These are phyloP conservation scores for Microtus californicus DNA, from an alignment of 2,797 vertebrate species.

Conservation along the genomic window DNA sequence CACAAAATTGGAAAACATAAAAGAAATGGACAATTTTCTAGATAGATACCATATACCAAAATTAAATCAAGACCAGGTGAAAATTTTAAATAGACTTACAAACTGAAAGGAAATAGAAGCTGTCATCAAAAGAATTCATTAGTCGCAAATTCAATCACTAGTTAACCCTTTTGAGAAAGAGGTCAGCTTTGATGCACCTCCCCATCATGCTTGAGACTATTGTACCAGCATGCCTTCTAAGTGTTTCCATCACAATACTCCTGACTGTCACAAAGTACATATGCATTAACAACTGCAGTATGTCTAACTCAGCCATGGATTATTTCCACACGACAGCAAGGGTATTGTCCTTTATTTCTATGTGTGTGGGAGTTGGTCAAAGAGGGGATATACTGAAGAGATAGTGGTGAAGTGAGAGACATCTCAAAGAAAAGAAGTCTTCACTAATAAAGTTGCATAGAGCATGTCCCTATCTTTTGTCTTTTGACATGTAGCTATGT, in stretches of 20 bases:
- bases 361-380: neutral
- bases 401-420: neutral
- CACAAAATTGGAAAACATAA: too few relatives aligned
- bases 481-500: neutral
- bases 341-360: neutral
- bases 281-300: neutral
- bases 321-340: neutral
- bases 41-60: too few relatives aligned
- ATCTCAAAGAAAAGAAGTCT: neutral
- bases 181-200: neutral
- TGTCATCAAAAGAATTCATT: neutral
- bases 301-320: neutral
- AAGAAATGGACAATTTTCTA: too few relatives aligned
- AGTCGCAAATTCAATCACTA: neutral
- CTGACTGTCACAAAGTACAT: neutral
- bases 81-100: too few relatives aligned
- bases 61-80: too few relatives aligned
- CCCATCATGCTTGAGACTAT: neutral
- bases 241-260: neutral
- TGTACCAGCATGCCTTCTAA: neutral
- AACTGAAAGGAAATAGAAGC: too few relatives aligned
- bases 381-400: neutral
- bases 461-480: too few relatives aligned
- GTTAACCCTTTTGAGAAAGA: neutral
- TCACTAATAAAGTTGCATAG: neutral